Conservation (phyloP, 2,113 vertebrate genomes). For the Budorcas taxicolor region DNA sequence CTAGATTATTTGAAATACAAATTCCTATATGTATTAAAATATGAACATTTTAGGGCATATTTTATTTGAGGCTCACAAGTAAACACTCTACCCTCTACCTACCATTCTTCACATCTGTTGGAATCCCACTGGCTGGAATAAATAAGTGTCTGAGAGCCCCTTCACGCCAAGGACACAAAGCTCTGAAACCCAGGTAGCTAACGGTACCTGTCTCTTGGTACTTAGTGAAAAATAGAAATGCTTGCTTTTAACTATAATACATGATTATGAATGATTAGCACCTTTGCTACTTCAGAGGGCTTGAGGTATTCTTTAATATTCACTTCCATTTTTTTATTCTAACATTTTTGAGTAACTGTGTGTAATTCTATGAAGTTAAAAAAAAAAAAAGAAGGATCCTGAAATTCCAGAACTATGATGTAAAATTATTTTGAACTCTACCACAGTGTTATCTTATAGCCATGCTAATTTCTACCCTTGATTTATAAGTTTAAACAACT, state of each 20-base stretch:
- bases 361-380: neutral
- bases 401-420: neutral
- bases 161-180: rapidly evolving
- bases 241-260: neutral
- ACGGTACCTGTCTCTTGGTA: rapidly evolving
- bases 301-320: neutral
- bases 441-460: neutral
- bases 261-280: neutral
- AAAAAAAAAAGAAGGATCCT: neutral
- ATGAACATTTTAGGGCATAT: neutral
- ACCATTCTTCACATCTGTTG: neutral
- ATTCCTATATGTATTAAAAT: neutral
- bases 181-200: neutral
- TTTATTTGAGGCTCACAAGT: neutral
- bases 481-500: neutral
- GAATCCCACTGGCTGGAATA: neutral
- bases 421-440: neutral
- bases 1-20: neutral
- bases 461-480: neutral
- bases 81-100: rapidly evolving
- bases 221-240: neutral
- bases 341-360: neutral
- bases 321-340: neutral
- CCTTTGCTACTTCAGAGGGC: neutral
- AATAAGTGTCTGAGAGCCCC: neutral